Percentiles rank a stretch among this genome's conserved stretches.
Evolutionary conservation across 1,140 invertebrate species (phyloP).

Genomic region (Drosophila kurseongensis): DNA sequence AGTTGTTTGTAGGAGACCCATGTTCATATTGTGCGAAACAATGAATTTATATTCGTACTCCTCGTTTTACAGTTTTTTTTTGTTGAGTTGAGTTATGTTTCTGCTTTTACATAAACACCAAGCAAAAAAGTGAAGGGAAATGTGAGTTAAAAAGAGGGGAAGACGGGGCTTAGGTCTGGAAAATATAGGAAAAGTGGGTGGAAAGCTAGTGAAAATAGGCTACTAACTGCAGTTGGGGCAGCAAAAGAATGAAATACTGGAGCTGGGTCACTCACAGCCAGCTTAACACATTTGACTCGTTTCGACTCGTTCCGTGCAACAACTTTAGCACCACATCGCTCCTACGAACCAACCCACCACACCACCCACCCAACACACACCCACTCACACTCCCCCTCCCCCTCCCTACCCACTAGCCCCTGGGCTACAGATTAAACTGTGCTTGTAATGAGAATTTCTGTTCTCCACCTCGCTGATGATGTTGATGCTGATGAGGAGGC

Average conservation of each 20-base stretch:
- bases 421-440: conserved; percentile 72
- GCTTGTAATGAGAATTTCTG: conserved; percentile 81
- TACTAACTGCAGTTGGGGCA: conserved; percentile 31
- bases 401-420: background rate
- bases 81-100: conserved; percentile 40
- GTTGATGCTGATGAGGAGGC: conserved; percentile 28
- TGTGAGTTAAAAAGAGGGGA: background rate
- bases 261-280: conserved; percentile 26
- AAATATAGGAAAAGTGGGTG: conserved; percentile 5
- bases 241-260: conserved; percentile 21
- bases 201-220: background rate
- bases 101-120: conserved; percentile 55
- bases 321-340: background rate
- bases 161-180: background rate
- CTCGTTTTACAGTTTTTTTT: conserved; percentile 21
- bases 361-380: background rate
- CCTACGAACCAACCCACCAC: background rate
- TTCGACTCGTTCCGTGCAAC: conserved; percentile 13
- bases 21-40: conserved; percentile 77
- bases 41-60: conserved; percentile 72
- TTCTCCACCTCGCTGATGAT: conserved; percentile 26
- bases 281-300: conserved; percentile 68
- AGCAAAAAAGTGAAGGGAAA: conserved; percentile 1
- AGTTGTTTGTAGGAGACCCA: conserved; percentile 23
- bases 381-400: background rate